Evolutionary conservation across 2,113 vertebrate genomes (phyloP), one percentile per base, ranked within the genome.

Genomic region (Colistium nudipinnis): DNA sequence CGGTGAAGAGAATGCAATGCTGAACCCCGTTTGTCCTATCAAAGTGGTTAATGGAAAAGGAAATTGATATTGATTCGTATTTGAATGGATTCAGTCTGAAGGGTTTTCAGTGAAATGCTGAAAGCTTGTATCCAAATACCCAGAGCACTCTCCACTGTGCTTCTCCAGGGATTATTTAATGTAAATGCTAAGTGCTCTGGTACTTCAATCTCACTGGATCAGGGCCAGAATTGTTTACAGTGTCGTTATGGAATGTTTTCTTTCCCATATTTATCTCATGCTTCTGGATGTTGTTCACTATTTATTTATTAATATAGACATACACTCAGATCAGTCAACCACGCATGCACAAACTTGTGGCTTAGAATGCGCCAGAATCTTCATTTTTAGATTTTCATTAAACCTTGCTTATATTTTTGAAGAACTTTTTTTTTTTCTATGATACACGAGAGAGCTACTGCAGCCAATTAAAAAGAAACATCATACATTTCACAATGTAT

Each of bases 121-220:
- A 54, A 56, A 39, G 65, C 53, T 64, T 60, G 48, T 25, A 25
- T 80, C 36, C 51, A 77, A 41, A 76, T 53, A 47, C 7, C 6
- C 25, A 3, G 22, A 79, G 36, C 57, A 73, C 69, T 73, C 62
- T 77, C 9, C 54, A 20, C 2, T 39, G 39, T 20, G 12, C 11
- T 33, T 45, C 69, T 47, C 57, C 10, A 12, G 78, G 61, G 75
- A 71, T 63, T 67, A 61, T 70, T 79, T 27, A 19, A 51, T 78
- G 59, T 56, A 57, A 69, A 70, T 70, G 17, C 7, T 38, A 75
- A 83, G 77, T 74, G 69, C 66, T 73, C 25, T 20, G 47, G 27
- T 31, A 14, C 33, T 53, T 65, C 47, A 62, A 28, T 44, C 38
- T 30, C 16, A 19, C 35, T 59, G 61, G 52, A 36, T 70, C 0